These are phyloP conservation scores for Copsychus sechellarum DNA, from an alignment of 2,113 vertebrate genomes.

Conservation along the genomic window DNA sequence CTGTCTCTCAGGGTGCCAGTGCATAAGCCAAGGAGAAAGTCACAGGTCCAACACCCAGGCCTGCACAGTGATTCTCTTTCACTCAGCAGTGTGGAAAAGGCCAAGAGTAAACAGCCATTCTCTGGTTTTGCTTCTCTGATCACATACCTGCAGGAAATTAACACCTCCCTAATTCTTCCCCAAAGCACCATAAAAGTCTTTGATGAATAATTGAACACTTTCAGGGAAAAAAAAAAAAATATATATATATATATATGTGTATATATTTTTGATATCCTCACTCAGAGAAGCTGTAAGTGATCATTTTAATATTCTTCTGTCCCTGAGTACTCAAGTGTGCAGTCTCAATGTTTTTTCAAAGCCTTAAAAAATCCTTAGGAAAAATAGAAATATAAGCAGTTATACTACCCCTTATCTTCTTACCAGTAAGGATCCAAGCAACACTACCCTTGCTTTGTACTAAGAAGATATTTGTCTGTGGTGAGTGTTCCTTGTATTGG, in stretches of 20 bases:
- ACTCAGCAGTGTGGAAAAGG: not conserved
- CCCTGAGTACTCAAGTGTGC: not conserved
- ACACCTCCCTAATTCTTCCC: not conserved
- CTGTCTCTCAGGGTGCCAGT: not conserved
- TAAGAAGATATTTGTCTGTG: not conserved
- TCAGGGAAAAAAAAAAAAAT: not conserved
- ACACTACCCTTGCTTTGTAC: not conserved
- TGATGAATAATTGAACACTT: not conserved
- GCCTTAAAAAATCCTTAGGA: not conserved
- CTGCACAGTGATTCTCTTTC: not conserved
- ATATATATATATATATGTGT: too few species aligned
- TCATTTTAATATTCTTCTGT: not conserved
- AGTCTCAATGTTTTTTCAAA: not conserved
- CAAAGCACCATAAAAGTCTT: not conserved
- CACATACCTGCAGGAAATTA: not conserved
- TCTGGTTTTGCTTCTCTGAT: not conserved
- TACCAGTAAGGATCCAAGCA: not conserved
- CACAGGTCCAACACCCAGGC: not conserved
- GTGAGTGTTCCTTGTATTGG: not conserved
- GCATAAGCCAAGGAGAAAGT: not conserved
- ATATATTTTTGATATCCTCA: not conserved
- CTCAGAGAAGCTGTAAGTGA: not conserved
- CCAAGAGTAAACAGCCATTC: not conserved
- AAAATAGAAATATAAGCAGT: not conserved
- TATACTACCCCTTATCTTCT: not conserved